These are phyloP conservation scores for Climacteris rufus DNA, from an alignment of 2,113 vertebrate species.

Conservation along the genomic window DNA sequence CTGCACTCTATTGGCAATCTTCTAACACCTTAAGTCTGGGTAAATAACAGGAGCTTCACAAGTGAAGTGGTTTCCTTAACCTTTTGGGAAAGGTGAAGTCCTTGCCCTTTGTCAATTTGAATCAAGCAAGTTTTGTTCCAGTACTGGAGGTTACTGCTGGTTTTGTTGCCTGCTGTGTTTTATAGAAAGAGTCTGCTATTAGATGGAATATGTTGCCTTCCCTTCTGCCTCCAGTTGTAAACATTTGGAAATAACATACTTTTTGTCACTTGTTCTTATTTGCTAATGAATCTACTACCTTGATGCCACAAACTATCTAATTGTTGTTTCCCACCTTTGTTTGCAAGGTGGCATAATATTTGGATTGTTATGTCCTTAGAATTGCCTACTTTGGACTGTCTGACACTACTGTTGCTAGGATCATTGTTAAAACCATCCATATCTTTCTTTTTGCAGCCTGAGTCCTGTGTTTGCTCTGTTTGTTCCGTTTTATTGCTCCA, in stretches of 20 bases:
- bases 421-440: background rate
- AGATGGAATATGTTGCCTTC: background rate
- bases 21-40: background rate
- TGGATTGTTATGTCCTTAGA: background rate
- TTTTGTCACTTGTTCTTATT: background rate
- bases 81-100: background rate
- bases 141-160: background rate
- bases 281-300: background rate
- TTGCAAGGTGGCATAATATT: background rate
- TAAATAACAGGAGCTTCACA: background rate
- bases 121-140: background rate
- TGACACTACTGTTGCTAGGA: background rate
- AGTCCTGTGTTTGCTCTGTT: constrained; percentile 92
- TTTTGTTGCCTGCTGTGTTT: background rate
- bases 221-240: background rate
- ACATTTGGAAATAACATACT: background rate
- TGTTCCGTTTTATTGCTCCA: constrained; percentile 92
- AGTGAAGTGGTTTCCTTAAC: background rate
- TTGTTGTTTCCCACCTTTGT: background rate
- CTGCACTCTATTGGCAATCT: background rate
- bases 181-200: background rate
- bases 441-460: constrained; percentile 78
- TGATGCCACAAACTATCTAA: background rate
- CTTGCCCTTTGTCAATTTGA: background rate
- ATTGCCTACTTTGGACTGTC: background rate